Conservation (phyloP, 1,140 invertebrate species). For the Dreissena rostriformis region DNA sequence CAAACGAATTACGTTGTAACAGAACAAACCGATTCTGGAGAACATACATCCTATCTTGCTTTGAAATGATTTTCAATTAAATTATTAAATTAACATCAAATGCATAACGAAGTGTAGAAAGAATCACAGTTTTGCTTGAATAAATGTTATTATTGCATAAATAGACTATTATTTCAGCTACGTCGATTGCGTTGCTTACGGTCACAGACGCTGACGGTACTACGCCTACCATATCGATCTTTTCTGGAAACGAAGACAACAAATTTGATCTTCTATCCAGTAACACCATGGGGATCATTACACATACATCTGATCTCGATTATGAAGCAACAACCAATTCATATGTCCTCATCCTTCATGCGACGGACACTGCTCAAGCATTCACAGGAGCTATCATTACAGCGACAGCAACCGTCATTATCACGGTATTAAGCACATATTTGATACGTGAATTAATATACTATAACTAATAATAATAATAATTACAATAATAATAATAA, state of each 20-base stretch:
- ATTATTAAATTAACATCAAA: too few relatives aligned
- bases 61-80: too few relatives aligned
- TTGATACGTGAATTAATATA: background rate
- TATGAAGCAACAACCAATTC: conserved; percentile 36
- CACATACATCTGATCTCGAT: conserved; percentile 26
- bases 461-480: background rate
- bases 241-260: background rate
- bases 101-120: too few relatives aligned
- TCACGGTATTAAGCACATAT: conserved; percentile 12
- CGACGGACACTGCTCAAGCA: background rate
- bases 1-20: too few relatives aligned
- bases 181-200: background rate
- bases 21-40: too few relatives aligned
- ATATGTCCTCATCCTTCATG: conserved; percentile 34
- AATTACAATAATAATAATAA: background rate
- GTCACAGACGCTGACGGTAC: background rate
- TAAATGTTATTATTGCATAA: background rate
- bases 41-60: too few relatives aligned
- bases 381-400: background rate
- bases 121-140: too few relatives aligned
- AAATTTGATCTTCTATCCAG: background rate
- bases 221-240: background rate
- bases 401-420: background rate
- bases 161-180: conserved; percentile 31
- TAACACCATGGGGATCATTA: conserved; percentile 30